Evolutionary conservation across 2,113 vertebrate species (phyloP).

Genomic region (Rhea pennata): DNA sequence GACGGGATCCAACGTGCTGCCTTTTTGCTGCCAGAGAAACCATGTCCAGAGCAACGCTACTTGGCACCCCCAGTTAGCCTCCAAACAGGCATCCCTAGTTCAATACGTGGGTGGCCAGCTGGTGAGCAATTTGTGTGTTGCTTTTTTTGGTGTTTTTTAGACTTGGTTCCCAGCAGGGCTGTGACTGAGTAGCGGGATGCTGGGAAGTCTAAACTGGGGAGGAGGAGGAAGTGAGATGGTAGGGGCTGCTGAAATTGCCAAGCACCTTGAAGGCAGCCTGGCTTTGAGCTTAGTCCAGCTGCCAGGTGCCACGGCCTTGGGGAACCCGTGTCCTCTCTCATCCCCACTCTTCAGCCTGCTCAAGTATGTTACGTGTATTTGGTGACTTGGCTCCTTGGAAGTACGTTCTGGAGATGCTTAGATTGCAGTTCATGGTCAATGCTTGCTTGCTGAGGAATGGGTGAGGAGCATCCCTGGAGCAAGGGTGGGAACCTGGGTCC

Average conservation of each 20-base stretch:
- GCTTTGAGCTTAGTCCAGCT: not conserved
- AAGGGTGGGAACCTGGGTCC: not conserved
- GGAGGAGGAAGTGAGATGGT: not conserved
- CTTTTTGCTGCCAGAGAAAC: not conserved
- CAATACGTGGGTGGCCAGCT: fast-evolving
- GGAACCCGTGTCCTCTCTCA: not conserved
- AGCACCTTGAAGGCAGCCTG: not conserved
- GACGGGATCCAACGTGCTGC: not conserved
- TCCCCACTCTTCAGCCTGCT: not conserved
- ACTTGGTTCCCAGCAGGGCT: not conserved
- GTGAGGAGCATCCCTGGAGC: not conserved
- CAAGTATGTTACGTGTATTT: not conserved
- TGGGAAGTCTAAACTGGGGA: not conserved
- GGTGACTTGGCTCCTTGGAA: not conserved
- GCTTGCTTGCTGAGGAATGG: not conserved
- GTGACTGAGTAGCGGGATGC: not conserved
- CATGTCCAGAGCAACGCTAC: not conserved
- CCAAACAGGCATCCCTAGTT: not conserved
- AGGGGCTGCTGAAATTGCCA: not conserved
- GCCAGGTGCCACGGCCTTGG: fast-evolving
- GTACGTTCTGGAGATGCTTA: not conserved
- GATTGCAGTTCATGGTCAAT: not conserved
- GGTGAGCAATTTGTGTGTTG: not conserved
- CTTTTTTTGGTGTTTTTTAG: not conserved
- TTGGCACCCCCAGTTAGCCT: not conserved